Evolutionary conservation across 2,113 vertebrate genomes (phyloP).

Genomic region (Anas platyrhynchos): DNA sequence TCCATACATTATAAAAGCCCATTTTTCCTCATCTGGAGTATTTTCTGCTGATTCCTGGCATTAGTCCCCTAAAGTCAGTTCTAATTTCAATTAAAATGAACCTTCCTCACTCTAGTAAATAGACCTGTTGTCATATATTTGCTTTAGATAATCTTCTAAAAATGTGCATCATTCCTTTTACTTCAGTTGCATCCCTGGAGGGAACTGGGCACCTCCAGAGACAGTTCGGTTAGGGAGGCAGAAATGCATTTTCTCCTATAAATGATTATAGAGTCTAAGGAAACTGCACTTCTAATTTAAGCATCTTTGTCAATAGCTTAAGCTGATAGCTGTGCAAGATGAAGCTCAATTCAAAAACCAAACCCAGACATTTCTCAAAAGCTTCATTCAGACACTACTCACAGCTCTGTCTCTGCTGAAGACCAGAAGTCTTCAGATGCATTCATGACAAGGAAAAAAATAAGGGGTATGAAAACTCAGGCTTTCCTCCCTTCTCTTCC

Average conservation of each 20-base stretch:
- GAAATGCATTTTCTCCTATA: neutral
- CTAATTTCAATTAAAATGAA: neutral
- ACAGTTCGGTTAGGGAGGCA: neutral
- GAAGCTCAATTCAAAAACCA: neutral
- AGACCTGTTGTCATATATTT: neutral
- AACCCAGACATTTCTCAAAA: neutral
- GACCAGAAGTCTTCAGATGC: neutral
- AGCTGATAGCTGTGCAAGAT: neutral
- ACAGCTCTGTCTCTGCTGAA: neutral
- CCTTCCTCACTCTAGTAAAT: neutral
- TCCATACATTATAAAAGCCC: neutral
- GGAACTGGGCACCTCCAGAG: neutral
- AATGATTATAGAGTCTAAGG: neutral
- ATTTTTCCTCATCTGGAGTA: neutral
- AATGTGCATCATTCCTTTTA: neutral
- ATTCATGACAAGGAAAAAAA: neutral
- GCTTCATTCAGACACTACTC: neutral
- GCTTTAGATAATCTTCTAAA: neutral
- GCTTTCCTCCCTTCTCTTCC: neutral
- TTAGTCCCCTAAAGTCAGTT: neutral
- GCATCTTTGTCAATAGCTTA: neutral
- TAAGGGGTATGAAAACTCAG: neutral
- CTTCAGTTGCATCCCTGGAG: neutral
- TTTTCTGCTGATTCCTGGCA: neutral
- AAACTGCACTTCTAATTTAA: neutral